A percentile compares a stretch with the other conserved stretches of the same genome.
phyloP scores from a whole-genome alignment of 2,888 invertebrate genomes.

The Drosophila neoperkinsi region DNA sequence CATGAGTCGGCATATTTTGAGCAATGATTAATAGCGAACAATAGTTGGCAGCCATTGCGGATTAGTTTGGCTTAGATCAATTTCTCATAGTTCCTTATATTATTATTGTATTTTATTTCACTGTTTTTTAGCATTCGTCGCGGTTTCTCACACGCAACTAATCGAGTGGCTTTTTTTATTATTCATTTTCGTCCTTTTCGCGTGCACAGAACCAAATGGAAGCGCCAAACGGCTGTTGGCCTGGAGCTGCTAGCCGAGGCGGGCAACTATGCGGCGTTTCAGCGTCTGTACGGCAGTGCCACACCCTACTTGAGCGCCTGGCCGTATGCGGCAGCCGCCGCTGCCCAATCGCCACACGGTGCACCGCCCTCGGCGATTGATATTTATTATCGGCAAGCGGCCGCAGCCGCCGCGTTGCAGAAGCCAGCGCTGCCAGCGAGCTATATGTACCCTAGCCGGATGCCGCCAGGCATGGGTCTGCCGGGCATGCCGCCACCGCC shows the following conservation, averaged over 20 bases:
- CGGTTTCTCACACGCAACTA: conserved; percentile 31
- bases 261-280: conserved; percentile 98
- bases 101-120: background rate
- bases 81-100: conserved; percentile 14
- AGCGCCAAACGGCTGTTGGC: conserved; percentile 98
- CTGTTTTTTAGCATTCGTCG: conserved; percentile 39
- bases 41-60: conserved; percentile 21
- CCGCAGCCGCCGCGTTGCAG: conserved; percentile 91
- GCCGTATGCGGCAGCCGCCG: conserved; percentile 85
- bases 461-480: conserved; percentile 81
- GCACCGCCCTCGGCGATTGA: conserved; percentile 90
- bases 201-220: conserved; percentile 95
- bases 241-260: conserved; percentile 98
- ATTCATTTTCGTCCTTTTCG: conserved; percentile 14
- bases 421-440: conserved; percentile 91
- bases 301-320: conserved; percentile 89
- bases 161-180: conserved; percentile 9
- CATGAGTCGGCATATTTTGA: conserved; percentile 61
- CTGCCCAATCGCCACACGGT: conserved; percentile 87
- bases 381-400: conserved; percentile 92
- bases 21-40: conserved; percentile 63
- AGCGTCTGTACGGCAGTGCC: conserved; percentile 93
- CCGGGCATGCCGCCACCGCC: conserved; percentile 75
- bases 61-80: conserved; percentile 34
- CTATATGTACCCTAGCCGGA: conserved; percentile 87